phyloP scores from a whole-genome alignment of 2,797 vertebrate genomes.

The Pelodytes ibericus region DNA sequence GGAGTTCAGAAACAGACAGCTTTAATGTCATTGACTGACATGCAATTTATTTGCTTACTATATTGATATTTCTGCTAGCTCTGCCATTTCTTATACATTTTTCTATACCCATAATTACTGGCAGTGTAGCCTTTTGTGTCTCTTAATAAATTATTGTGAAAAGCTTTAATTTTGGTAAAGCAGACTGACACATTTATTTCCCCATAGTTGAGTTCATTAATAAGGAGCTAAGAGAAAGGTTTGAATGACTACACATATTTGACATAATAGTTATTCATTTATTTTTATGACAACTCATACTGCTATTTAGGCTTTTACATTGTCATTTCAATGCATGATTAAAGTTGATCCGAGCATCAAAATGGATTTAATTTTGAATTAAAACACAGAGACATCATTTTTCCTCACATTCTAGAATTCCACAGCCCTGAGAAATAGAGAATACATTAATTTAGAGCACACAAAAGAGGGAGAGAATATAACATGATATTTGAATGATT shows the following conservation, averaged over 20 bases:
- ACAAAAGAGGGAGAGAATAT: no score
- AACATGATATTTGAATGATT: no score
- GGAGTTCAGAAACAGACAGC: constrained; percentile 69
- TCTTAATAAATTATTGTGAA: constrained; percentile 70
- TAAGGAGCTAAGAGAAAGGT: background rate
- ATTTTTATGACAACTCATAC: constrained; percentile 21
- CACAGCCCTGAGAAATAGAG: no score
- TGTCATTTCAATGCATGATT: constrained; percentile 8
- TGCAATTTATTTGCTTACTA: constrained; percentile 71
- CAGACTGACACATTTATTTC: constrained; percentile 36
- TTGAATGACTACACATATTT: constrained; percentile 23
- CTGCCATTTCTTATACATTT: constrained; percentile 66
- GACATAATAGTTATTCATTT: constrained; percentile 16
- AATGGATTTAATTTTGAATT: background rate
- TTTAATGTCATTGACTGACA: constrained; percentile 74
- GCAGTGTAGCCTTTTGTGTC: constrained; percentile 64
- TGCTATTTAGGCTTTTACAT: constrained; percentile 1
- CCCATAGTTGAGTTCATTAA: no score
- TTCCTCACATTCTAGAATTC: no score
- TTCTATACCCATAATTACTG: constrained; percentile 66
- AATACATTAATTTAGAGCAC: no score
- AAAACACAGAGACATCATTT: no score
- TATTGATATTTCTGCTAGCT: constrained; percentile 64
- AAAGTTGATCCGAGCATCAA: constrained; percentile 9
- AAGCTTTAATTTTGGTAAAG: constrained; percentile 41